phyloP scores from a whole-genome alignment of 2,113 vertebrate species.

The Gracilinanus agilis region DNA sequence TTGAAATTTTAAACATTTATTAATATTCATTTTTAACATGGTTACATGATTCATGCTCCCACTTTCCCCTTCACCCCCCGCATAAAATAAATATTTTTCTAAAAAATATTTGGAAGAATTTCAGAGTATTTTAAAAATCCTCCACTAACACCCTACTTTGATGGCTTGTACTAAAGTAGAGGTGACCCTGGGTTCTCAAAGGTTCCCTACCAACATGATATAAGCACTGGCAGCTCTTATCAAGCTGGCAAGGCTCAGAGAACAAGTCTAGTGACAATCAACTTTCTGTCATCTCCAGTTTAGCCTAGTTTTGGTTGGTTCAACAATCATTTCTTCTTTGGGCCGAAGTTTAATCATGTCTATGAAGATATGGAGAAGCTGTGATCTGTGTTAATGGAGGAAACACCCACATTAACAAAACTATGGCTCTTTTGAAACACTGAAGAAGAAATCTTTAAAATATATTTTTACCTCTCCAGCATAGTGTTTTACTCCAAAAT shows the following conservation, averaged over 20 bases:
- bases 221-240: not conserved
- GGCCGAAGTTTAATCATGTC: not conserved
- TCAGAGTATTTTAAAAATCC: not conserved
- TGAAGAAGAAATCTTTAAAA: slow-evolving; percentile 19
- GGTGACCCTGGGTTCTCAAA: not conserved
- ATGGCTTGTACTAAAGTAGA: not conserved
- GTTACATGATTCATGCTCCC: too few relatives aligned
- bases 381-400: not conserved
- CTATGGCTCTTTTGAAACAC: not conserved
- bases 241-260: not conserved
- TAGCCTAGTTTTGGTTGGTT: not conserved
- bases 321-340: not conserved
- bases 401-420: not conserved
- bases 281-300: not conserved
- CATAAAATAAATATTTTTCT: not conserved
- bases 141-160: not conserved
- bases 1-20: too few relatives aligned
- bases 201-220: not conserved
- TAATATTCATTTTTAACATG: too few relatives aligned
- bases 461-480: slow-evolving; percentile 96
- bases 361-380: not conserved
- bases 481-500: slow-evolving; percentile 97
- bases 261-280: not conserved
- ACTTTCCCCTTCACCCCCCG: too few relatives aligned
- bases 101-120: not conserved